Conservation (phyloP, 2,797 vertebrate species). For the Syndactyla subalaris region DNA sequence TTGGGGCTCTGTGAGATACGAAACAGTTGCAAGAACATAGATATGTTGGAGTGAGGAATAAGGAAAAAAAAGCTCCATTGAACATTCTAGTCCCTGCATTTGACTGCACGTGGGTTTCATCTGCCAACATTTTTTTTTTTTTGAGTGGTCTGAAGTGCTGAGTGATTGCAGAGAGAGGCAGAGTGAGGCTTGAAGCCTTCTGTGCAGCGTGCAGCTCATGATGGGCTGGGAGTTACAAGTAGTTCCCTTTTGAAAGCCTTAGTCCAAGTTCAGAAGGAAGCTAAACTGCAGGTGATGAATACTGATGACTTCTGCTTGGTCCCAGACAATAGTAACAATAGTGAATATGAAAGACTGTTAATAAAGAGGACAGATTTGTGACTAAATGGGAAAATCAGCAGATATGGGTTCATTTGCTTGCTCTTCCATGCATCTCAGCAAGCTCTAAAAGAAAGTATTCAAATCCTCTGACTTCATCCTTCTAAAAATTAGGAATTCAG, state of each 20-base stretch:
- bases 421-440: neutral
- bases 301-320: constrained; percentile 46
- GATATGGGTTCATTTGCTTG: neutral
- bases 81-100: constrained; percentile 36
- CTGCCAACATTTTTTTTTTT: neutral
- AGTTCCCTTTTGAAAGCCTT: constrained; percentile 41
- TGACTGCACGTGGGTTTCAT: neutral
- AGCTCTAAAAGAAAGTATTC: neutral
- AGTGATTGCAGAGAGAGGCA: constrained; percentile 38
- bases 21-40: neutral
- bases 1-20: neutral
- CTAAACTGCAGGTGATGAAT: constrained; percentile 55
- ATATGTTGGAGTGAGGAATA: constrained; percentile 40
- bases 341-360: constrained; percentile 33
- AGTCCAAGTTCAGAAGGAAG: constrained; percentile 51
- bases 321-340: constrained; percentile 47
- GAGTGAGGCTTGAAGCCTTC: constrained; percentile 36
- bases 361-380: constrained; percentile 46
- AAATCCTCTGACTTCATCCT: neutral
- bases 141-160: constrained; percentile 44
- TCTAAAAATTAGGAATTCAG: neutral
- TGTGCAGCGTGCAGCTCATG: neutral
- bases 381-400: constrained; percentile 35
- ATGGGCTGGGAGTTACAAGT: constrained; percentile 44
- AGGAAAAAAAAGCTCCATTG: neutral